Base-by-base conservation (phyloP, 2,888 invertebrate genomes). In the Lordiphosa andalusiaca region DNA sequence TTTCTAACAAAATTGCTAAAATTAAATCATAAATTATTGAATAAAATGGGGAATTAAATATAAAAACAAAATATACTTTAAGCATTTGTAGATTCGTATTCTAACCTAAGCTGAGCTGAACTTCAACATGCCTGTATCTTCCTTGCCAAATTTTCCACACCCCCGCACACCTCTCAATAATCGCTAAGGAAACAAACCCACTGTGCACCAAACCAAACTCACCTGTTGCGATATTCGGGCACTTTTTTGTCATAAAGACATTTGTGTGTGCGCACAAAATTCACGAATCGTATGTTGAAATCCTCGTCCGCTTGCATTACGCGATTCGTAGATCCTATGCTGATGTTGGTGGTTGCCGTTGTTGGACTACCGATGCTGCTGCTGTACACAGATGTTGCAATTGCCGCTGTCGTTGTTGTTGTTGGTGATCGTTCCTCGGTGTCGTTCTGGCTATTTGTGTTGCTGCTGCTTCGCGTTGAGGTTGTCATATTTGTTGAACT, bases 181-280 rank as follows among this genome's bases (percentile, higher is more conserved):
- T 9, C 30, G 9, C 3, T 19, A 19, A 19, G 16, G 16, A 1
- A 19, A 19, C 9, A 2, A 30, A 9, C 2, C 30, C 7, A 30
- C 30, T 30, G 30, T 30, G 30, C 30, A 33, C 9, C 7, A 0
- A 21, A 50, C n/a, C n/a, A n/a, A n/a, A n/a, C 81, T 75, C 60
- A 80, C 84, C 81, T 84, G 77, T 88, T 89, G 56, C 90, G 88
- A 71, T 91, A 91, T 23, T 90, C 88, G 6, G 91, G 91, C 62
- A 90, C 84, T 58, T 87, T 90, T 51, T 89, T 88, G 61, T 91
- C 89, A 65, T 91, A 91, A 12, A 91, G 84, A 71, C 90, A 91
- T 38, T 90, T 90, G 68, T 90, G 89, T 67, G 87, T 87, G 83
- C 90, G 88, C 51, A 91, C 88, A 67, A 91, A 88, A 76, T 90